Conservation (phyloP, 2,888 invertebrate genomes). For the Hermaeophaga mercurialis region DNA sequence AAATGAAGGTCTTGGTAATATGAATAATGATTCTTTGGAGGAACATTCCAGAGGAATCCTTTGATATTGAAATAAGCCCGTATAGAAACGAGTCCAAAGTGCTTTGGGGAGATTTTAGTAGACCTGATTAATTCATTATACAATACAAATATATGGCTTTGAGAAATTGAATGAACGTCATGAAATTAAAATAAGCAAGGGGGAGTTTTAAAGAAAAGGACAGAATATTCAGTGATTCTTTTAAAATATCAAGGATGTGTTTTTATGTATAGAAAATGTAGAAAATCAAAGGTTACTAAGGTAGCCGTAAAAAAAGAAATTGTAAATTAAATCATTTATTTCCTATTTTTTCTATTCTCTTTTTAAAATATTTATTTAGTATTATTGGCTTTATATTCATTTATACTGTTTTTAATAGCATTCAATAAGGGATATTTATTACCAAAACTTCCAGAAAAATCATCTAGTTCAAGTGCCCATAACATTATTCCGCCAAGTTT, state of each 20-base stretch:
- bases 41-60: not conserved
- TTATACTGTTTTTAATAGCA: slow-evolving; percentile 42
- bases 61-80: not conserved
- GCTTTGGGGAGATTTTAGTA: not conserved
- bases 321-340: too few species aligned
- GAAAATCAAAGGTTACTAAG: too few species aligned
- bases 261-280: too few species aligned
- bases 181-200: not conserved
- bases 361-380: too few species aligned
- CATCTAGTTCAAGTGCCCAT: slow-evolving; percentile 63
- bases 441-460: slow-evolving; percentile 55
- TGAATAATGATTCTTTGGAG: not conserved
- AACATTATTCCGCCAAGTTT: slow-evolving; percentile 61
- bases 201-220: not conserved
- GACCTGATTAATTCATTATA: not conserved
- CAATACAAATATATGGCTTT: not conserved
- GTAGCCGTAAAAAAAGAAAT: too few species aligned
- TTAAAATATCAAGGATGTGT: too few species aligned
- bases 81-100: not conserved
- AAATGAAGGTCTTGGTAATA: not conserved
- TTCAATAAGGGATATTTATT: slow-evolving; percentile 53
- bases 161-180: not conserved
- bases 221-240: too few species aligned
- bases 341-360: too few species aligned
- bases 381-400: not conserved